Conservation (phyloP, 2,113 vertebrate genomes). For the Sminthopsis crassicaudata region DNA sequence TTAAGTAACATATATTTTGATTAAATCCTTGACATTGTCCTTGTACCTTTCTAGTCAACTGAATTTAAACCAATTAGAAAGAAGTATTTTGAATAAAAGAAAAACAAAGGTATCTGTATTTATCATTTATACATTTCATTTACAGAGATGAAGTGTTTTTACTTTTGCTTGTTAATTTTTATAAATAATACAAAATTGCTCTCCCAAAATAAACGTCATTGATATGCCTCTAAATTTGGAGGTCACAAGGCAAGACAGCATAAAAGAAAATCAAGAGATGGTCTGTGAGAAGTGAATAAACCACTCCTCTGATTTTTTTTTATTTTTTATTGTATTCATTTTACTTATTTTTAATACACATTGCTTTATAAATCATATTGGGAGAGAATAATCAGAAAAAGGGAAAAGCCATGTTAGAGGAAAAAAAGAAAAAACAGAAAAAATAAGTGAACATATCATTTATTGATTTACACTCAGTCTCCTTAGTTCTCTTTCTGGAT, state of each 20-base stretch:
- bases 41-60: not conserved
- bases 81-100: not conserved
- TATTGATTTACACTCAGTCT: no score
- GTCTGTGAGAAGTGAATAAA: not conserved
- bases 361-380: no score
- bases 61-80: not conserved
- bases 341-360: no score
- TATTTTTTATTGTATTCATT: no score
- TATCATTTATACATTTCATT: not conserved
- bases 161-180: not conserved
- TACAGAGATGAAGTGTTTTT: not conserved
- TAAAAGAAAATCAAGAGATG: not conserved
- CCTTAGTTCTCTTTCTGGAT: no score
- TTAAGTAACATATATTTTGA: not conserved
- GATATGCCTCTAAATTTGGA: not conserved
- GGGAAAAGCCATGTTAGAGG: no score
- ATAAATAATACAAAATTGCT: not conserved
- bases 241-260: not conserved
- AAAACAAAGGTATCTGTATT: not conserved
- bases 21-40: not conserved
- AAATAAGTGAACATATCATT: no score
- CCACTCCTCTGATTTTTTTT: no score
- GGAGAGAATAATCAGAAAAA: no score
- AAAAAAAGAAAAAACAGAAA: no score
- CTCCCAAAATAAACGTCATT: not conserved